Conservation (phyloP, 2,888 invertebrate genomes). For the Lasioglossum malachurum region DNA sequence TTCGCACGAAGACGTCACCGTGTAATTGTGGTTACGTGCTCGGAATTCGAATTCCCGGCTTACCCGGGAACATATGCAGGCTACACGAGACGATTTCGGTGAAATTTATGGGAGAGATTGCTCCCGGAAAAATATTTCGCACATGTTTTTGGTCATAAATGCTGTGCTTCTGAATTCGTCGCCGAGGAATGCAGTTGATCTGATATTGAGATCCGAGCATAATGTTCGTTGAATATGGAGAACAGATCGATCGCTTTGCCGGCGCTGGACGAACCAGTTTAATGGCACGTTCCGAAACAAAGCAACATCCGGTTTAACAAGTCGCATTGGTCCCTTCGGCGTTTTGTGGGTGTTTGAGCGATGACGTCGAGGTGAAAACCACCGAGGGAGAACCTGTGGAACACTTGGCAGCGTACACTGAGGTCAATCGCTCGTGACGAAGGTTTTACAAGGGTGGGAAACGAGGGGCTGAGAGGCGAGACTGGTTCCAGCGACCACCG, state of each 20-base stretch:
- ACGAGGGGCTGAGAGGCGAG: constrained; percentile 45
- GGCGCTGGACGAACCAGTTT: not conserved
- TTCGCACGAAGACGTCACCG: not conserved
- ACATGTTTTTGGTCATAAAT: not conserved
- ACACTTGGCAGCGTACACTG: constrained; percentile 66
- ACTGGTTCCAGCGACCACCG: constrained; percentile 42
- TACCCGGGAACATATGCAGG: not conserved
- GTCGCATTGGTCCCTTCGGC: constrained; percentile 47
- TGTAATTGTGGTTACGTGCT: not conserved
- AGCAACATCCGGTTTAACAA: constrained; percentile 50
- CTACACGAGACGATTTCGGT: not conserved
- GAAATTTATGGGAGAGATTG: not conserved
- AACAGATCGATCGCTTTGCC: not conserved
- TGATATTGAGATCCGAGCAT: not conserved
- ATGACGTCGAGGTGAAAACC: constrained; percentile 60
- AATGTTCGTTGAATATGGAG: not conserved
- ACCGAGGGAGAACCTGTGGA: constrained; percentile 67
- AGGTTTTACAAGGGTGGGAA: constrained; percentile 65
- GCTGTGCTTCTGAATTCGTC: not conserved
- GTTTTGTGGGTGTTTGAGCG: constrained; percentile 53
- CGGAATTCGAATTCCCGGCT: not conserved
- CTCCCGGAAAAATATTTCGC: not conserved
- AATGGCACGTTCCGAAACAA: constrained; percentile 24
- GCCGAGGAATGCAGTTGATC: not conserved
- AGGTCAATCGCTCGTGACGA: constrained; percentile 71